A percentile compares a stretch with the other conserved stretches of the same genome.
These are phyloP conservation scores for Falcunculus frontatus DNA, from an alignment of 2,113 vertebrate genomes.

Conservation along the genomic window DNA sequence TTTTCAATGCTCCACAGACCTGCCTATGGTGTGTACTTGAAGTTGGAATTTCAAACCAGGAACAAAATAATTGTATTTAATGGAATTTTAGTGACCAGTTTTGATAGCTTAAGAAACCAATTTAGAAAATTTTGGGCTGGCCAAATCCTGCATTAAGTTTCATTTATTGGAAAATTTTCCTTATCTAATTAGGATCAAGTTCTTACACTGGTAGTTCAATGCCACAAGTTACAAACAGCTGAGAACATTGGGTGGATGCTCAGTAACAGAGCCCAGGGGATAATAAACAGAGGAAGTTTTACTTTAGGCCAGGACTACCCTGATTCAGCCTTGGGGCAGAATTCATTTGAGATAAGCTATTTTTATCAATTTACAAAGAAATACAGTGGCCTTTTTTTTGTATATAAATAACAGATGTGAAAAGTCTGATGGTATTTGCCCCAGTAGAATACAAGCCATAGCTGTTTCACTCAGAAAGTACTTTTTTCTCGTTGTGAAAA, in stretches of 20 bases:
- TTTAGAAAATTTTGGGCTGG: neutral
- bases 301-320: neutral
- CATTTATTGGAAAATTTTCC: neutral
- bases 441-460: neutral
- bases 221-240: neutral
- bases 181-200: neutral
- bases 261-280: neutral
- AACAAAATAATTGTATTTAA: neutral
- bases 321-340: neutral
- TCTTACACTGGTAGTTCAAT: neutral
- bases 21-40: neutral
- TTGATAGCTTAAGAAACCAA: neutral
- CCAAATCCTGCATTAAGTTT: neutral
- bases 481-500: neutral
- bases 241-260: neutral
- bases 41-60: neutral
- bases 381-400: neutral
- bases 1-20: neutral
- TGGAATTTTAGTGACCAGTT: neutral
- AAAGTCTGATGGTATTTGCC: neutral
- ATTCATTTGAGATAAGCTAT: neutral
- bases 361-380: neutral
- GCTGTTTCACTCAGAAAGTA: neutral
- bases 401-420: neutral
- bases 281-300: neutral